Base-by-base conservation (phyloP, 2,797 vertebrate species). In the Rallus crepitans region DNA sequence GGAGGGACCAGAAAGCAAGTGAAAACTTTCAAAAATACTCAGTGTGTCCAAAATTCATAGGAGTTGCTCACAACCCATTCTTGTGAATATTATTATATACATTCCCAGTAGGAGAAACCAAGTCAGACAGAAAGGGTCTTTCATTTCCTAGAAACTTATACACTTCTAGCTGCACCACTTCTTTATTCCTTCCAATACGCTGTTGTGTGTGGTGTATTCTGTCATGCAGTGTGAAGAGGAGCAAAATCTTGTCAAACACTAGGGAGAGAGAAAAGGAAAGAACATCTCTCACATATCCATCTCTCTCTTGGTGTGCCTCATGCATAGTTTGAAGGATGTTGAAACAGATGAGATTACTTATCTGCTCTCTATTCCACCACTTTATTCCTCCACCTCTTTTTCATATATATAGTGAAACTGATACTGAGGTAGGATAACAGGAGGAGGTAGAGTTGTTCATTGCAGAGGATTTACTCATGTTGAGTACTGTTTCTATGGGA, bases 391-490 rank as follows among this genome's bases (percentile, higher is more conserved):
- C 39, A 20, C 59, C 61, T 86, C 72, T 81, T 94, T 94, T 89
- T 79, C 61, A 48, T 55, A 20, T 12, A 59, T 55, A 53, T 14
- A 37, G 70, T 42, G n/a, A 82, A 72, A 63, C 47, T 27, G 27
- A 76, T 72, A 31, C 16, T 53, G 82, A 70, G 59, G 71, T 28
- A 56, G 39, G 25, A 33, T 88, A 93, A 73, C 93, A 93, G 90
- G 93, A 93, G 89, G 87, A 88, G 80, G 82, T 66, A 92, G 64
- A 94, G 73, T 35, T 69, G 35, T 52, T 94, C 31, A 31, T 70
- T 79, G 52, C 19, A 77, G 68, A 87, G 88, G 94, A 84, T 95
- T 95, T 97, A 47, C 14, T 45, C n/a, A 8, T 47, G 70, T 87
- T 85, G 40, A 47, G 48, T 80, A 28, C 64, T 33, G 39, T 91